These are phyloP conservation scores for Remorina albescens DNA, from an alignment of 2,797 vertebrate genomes.

Conservation along the genomic window DNA sequence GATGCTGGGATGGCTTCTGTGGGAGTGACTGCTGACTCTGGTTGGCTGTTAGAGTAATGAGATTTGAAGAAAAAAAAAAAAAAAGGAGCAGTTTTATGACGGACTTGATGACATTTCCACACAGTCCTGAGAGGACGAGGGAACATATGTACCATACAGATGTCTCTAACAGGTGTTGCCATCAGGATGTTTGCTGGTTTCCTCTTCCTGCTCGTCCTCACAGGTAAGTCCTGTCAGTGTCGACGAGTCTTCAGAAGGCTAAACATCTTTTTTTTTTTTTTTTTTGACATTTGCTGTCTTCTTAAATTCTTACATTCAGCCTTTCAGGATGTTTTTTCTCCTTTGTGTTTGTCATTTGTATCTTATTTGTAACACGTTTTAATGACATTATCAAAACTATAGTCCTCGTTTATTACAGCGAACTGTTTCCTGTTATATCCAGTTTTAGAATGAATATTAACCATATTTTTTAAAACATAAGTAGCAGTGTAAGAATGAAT, in stretches of 20 bases:
- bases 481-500: no score
- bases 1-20: neutral
- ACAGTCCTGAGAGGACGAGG: neutral
- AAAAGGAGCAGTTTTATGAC: neutral
- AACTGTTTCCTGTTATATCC: no score
- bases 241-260: neutral
- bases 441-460: no score
- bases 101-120: constrained; percentile 11
- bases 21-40: constrained; percentile 8
- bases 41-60: constrained; percentile 33
- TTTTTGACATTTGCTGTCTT: neutral
- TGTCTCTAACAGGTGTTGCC: neutral
- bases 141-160: neutral
- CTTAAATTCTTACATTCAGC: no score
- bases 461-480: no score
- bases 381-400: no score
- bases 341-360: no score
- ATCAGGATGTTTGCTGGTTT: constrained; percentile 34
- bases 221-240: constrained; percentile 48
- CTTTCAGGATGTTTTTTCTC: neutral
- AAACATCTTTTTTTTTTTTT: neutral
- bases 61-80: neutral
- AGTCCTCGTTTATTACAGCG: no score
- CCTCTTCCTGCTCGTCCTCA: constrained; percentile 53
- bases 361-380: neutral